Evolutionary conservation across 2,797 vertebrate species (phyloP).

Genomic region (Pelochelys cantorii): DNA sequence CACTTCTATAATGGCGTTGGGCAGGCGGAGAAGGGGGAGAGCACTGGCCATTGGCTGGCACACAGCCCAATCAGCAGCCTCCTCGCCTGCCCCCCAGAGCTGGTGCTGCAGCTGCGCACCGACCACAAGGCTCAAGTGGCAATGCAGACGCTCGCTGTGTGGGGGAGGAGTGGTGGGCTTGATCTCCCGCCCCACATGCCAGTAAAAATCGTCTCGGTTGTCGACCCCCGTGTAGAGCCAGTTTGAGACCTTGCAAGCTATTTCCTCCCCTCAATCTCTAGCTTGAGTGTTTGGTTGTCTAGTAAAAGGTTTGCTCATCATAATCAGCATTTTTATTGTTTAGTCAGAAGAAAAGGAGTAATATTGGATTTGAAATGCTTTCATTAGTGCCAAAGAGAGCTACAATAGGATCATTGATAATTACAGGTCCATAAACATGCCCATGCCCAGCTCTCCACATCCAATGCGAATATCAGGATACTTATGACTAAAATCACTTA

Average conservation of each 20-base stretch:
- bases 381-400: conserved; percentile 27
- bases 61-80: too few species aligned
- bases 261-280: neutral
- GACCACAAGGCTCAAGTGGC: too few species aligned
- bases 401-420: conserved; percentile 37
- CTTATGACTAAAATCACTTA: conserved; percentile 28
- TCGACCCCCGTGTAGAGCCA: neutral
- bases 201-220: too few species aligned
- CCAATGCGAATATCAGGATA: conserved; percentile 54
- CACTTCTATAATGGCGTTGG: too few species aligned
- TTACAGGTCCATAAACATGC: conserved; percentile 20
- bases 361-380: neutral
- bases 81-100: too few species aligned
- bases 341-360: neutral
- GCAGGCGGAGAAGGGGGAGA: too few species aligned
- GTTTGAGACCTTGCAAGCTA: neutral
- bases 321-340: neutral
- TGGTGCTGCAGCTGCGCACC: too few species aligned
- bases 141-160: too few species aligned
- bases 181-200: too few species aligned
- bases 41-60: too few species aligned
- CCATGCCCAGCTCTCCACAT: conserved; percentile 36
- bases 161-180: too few species aligned
- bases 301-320: neutral
- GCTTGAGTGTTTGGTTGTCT: conserved; percentile 3